Percentiles rank a stretch among this genome's conserved stretches.
These are phyloP conservation scores for Coracias cyanogaster DNA, from an alignment of 2,797 vertebrate species.

Conservation along the genomic window DNA sequence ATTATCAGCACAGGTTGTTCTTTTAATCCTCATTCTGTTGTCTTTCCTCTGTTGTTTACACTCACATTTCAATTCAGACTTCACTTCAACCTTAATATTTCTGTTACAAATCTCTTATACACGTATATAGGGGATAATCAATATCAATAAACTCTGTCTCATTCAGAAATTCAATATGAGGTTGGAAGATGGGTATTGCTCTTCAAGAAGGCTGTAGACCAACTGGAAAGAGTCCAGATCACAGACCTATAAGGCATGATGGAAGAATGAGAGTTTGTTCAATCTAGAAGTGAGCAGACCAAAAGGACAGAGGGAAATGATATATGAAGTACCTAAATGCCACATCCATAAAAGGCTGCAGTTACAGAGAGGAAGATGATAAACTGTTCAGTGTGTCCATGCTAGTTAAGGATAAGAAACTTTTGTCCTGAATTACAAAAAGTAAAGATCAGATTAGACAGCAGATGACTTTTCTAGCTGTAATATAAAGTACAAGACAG, in stretches of 20 bases:
- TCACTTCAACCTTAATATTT: neutral
- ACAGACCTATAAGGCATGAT: neutral
- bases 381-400: neutral
- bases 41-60: neutral
- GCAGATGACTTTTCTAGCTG: neutral
- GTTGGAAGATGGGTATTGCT: neutral
- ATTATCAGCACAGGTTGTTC: neutral
- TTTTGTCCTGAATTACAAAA: neutral
- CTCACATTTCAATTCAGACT: neutral
- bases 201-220: neutral
- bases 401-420: conserved; percentile 13
- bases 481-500: neutral
- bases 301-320: neutral
- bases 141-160: neutral
- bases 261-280: neutral
- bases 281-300: neutral
- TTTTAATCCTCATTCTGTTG: neutral
- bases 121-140: neutral
- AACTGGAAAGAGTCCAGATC: conserved; percentile 1
- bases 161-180: neutral
- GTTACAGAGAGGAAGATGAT: neutral
- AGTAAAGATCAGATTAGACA: conserved; percentile 9
- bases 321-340: conserved; percentile 11
- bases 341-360: conserved; percentile 52
- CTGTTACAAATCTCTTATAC: neutral